These are phyloP conservation scores for Dioctria rufipes DNA, from an alignment of 2,888 invertebrate genomes.

Conservation along the genomic window DNA sequence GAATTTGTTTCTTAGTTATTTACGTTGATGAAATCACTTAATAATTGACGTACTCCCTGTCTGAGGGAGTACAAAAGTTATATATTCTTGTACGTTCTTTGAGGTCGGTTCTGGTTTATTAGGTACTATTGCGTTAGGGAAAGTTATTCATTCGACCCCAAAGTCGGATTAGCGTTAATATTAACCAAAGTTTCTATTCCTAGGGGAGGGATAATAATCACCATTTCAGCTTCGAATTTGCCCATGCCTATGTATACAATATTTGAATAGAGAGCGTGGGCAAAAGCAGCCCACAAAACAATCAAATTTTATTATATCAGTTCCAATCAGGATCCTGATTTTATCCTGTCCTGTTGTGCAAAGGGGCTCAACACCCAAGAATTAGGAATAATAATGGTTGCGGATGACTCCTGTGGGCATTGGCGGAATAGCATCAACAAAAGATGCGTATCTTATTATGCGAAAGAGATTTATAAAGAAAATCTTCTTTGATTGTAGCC, in stretches of 20 bases:
- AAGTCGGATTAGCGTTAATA: constrained; percentile 30
- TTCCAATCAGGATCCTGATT: constrained; percentile 3
- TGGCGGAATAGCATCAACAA: background rate
- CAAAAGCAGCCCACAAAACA: background rate
- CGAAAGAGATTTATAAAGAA: constrained; percentile 18
- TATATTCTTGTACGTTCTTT: background rate
- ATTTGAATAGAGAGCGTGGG: background rate
- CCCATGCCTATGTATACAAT: background rate
- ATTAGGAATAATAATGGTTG: constrained; percentile 1
- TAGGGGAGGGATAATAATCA: background rate
- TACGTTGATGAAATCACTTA: constrained; percentile 33
- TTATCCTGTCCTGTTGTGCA: background rate
- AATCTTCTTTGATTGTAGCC: constrained; percentile 7
- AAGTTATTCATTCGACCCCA: background rate
- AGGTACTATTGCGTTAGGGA: background rate
- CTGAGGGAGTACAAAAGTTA: constrained; percentile 20
- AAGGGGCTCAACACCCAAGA: background rate
- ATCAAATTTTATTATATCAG: constrained; percentile 8
- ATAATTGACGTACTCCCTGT: constrained; percentile 19
- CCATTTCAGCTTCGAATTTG: background rate
- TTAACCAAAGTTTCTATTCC: constrained; percentile 1
- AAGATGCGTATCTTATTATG: constrained; percentile 15
- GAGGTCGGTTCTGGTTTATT: constrained; percentile 6
- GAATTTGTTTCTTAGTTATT: constrained; percentile 25
- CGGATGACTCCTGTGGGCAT: constrained; percentile 16